These are phyloP conservation scores for Globicephala melas DNA, from an alignment of 2,113 vertebrate genomes.

Conservation along the genomic window DNA sequence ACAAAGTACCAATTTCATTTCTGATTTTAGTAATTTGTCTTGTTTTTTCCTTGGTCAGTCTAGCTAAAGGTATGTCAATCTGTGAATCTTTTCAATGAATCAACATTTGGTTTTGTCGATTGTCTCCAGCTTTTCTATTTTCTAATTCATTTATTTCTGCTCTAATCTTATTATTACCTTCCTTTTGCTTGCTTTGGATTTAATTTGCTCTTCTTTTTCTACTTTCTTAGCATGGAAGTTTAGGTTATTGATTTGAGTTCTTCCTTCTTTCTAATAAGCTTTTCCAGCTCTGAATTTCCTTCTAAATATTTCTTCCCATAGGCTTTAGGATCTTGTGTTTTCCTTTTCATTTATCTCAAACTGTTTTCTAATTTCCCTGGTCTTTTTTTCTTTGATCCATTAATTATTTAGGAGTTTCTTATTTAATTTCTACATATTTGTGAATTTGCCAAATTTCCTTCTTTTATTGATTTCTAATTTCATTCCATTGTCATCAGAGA, in stretches of 20 bases:
- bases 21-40: neutral
- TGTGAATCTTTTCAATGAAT: neutral
- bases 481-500: neutral
- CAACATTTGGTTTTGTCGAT: neutral
- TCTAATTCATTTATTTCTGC: neutral
- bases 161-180: neutral
- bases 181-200: neutral
- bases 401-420: neutral
- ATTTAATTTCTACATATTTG: neutral
- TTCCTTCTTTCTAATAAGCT: neutral
- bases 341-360: neutral
- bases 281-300: neutral
- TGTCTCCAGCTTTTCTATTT: neutral
- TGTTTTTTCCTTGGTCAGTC: neutral
- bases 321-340: neutral
- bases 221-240: neutral
- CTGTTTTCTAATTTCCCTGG: neutral
- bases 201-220: neutral
- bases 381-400: neutral
- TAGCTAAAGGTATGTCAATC: neutral
- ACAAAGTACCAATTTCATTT: neutral
- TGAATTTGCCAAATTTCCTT: neutral
- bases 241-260: neutral
- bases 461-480: neutral
- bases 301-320: neutral